Conservation (phyloP, 2,113 vertebrate species). For the Tupaia tana region DNA sequence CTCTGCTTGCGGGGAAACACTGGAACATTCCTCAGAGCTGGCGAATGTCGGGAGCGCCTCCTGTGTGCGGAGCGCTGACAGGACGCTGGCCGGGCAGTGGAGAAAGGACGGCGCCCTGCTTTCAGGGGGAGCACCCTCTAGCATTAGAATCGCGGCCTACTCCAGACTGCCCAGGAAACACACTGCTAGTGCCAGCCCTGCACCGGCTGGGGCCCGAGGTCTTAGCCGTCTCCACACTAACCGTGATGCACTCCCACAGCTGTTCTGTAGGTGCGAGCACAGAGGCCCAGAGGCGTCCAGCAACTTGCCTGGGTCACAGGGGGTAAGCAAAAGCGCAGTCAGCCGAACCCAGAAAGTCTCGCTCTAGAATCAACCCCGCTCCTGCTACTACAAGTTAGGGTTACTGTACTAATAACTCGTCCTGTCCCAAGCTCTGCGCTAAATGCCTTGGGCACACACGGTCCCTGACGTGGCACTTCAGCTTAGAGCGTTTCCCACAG, state of each 20-base stretch:
- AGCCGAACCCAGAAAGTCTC: background rate
- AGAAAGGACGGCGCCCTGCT: background rate
- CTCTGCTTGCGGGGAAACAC: background rate
- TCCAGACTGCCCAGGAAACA: background rate
- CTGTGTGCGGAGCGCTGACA: background rate
- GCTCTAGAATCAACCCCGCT: accelerated
- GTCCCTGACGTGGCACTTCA: no score
- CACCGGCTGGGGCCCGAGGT: background rate
- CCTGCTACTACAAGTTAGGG: background rate
- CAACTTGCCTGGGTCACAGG: background rate
- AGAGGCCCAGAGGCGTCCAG: background rate
- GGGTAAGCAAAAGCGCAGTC: accelerated
- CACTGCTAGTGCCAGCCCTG: no score
- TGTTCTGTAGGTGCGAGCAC: accelerated
- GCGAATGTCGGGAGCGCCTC: background rate
- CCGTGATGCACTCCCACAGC: background rate
- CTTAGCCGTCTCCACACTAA: background rate
- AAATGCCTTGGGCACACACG: background rate
- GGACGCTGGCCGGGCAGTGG: accelerated
- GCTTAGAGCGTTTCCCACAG: no score
- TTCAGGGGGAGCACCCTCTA: background rate
- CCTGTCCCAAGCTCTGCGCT: background rate
- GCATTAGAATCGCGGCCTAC: background rate
- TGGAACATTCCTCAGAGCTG: background rate
- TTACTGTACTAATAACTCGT: background rate